Evolutionary conservation across 2,113 vertebrate species (phyloP), one percentile per base, ranked within the genome.

Genomic region (Egretta garzetta): DNA sequence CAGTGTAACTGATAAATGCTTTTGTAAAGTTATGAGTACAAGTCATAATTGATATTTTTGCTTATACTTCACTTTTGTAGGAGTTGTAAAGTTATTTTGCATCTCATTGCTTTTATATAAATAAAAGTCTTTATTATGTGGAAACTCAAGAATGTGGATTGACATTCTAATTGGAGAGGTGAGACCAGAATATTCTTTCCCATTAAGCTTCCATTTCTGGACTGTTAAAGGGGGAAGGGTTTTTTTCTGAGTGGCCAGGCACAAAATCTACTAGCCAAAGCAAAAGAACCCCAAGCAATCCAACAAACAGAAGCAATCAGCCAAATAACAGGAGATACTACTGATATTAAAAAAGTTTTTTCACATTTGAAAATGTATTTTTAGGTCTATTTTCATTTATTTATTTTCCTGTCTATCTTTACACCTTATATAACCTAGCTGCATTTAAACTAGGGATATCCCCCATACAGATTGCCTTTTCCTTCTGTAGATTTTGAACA

Each of bases 61-160:
- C 95, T 95, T 97, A 96, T 97, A 95, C 90, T 97, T 97, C 96
- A 97, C 95, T 97, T 97, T 98, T 97, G 95, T 96, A 96, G 96
- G 90, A 97, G 95, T 96, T 96, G 87, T 95, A 92, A 96, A 94
- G 87, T 92, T 96, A 59, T 94, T 96, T 96, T 96, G 83, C 83
- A 93, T 96, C 82, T 96, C 88, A 74, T 96, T 97, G 94, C 95
- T 97, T 98, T 97, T 98, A 95, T 96, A 94, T 96, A 96, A 97
- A 97, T 98, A 97, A 97, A 98, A 95, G 68, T 92, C 91, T 94
- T 96, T 97, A 91, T 97, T 94, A 97, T 87, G 81, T 94, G 81
- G 64, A 93, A 93, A 74, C 52, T 75, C 0, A 30, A 88, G 50
- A 68, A 63, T 73, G 58, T 93, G 74, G 63, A 56, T 77, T 96